A percentile compares a stretch with the other conserved stretches of the same genome.
Conservation (phyloP, 2,888 invertebrate genomes). For the Acleris cristana region DNA sequence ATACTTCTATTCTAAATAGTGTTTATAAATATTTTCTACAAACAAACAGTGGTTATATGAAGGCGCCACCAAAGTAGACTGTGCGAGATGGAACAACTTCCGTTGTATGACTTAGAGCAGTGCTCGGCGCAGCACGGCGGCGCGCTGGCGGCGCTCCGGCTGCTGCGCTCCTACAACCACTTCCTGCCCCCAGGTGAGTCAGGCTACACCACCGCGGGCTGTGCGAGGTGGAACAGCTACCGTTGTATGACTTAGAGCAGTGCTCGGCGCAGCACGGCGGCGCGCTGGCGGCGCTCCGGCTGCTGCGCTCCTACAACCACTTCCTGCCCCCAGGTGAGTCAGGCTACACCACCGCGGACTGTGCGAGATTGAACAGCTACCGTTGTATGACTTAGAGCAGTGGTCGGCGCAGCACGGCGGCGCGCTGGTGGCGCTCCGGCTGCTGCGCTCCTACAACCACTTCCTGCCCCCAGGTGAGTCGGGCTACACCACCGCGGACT, state of each 20-base stretch:
- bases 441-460: constrained; percentile 87
- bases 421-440: constrained; percentile 85
- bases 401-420: constrained; percentile 61
- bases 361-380: constrained; percentile 33
- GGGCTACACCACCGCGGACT: not conserved
- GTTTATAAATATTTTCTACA: too few species aligned
- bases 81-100: too few species aligned
- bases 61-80: too few species aligned
- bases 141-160: constrained; percentile 14
- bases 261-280: not conserved
- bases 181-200: constrained; percentile 2
- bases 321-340: constrained; percentile 2
- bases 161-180: constrained; percentile 20
- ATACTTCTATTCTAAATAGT: too few species aligned
- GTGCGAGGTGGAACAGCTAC: constrained; percentile 33
- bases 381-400: constrained; percentile 60
- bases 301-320: constrained; percentile 19
- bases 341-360: too few species aligned
- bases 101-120: too few species aligned
- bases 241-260: constrained; percentile 44
- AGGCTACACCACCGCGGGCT: too few species aligned
- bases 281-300: constrained; percentile 16
- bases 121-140: not conserved
- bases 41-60: too few species aligned
- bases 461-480: constrained; percentile 79